Evolutionary conservation across 2,888 invertebrate species (phyloP).

Genomic region (Drosophila neoperkinsi): DNA sequence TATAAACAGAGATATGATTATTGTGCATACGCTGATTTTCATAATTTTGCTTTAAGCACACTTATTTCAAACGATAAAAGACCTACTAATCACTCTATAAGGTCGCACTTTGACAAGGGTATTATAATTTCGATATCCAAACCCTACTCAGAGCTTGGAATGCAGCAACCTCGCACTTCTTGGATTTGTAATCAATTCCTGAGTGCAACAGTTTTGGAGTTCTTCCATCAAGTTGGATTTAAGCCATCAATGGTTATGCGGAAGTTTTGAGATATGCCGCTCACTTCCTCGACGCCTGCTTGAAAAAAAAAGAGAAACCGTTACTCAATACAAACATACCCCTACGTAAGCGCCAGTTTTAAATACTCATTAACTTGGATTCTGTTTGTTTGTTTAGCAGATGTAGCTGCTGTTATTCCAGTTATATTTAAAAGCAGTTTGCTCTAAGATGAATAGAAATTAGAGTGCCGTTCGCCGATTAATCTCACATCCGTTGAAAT

Average conservation of each 20-base stretch:
- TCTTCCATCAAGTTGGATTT: slow-evolving; percentile 28
- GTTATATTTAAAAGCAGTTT: slow-evolving; percentile 61
- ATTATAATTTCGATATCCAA: background rate
- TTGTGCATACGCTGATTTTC: background rate
- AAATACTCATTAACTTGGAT: background rate
- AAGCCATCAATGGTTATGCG: slow-evolving; percentile 42
- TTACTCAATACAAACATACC: background rate
- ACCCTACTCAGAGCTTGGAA: background rate
- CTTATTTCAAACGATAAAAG: background rate
- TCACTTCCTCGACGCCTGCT: slow-evolving; percentile 51
- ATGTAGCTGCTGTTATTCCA: slow-evolving; percentile 45
- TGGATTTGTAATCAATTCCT: slow-evolving; percentile 24
- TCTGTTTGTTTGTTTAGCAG: slow-evolving; percentile 12
- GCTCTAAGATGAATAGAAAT: slow-evolving; percentile 32
- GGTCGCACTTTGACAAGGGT: background rate
- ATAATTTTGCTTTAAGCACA: background rate
- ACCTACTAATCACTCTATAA: background rate
- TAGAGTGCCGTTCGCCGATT: slow-evolving; percentile 60
- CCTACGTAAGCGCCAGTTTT: background rate
- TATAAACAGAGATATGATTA: background rate
- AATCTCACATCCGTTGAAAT: slow-evolving; percentile 48
- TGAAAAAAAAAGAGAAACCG: slow-evolving; percentile 6
- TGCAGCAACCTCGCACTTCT: slow-evolving; percentile 35
- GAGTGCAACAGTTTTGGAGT: slow-evolving; percentile 5
- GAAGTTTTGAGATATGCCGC: slow-evolving; percentile 52